Conservation (phyloP, 2,888 invertebrate genomes). For the Thumatha senex region DNA sequence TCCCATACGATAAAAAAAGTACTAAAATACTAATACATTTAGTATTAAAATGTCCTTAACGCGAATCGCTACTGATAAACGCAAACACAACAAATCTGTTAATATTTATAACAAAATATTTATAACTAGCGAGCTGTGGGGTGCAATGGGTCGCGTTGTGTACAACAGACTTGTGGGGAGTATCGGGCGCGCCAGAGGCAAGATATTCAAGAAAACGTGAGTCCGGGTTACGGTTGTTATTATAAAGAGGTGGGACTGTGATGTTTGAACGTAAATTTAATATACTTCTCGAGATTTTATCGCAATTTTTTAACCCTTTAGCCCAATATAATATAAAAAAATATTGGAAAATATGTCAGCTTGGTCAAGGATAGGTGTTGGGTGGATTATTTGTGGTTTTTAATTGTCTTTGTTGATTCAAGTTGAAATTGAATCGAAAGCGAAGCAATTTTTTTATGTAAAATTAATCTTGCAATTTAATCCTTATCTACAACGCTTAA, state of each 20-base stretch:
- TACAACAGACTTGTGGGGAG: conserved; percentile 69
- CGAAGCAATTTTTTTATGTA: too few relatives aligned
- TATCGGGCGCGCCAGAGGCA: conserved; percentile 70
- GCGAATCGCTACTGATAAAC: neutral
- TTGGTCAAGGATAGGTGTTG: neutral
- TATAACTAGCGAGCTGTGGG: conserved; percentile 52
- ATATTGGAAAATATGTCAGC: neutral
- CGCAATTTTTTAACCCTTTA: too few relatives aligned
- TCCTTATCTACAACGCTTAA: too few relatives aligned
- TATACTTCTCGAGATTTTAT: neutral
- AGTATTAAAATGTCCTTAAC: too few relatives aligned
- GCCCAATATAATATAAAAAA: too few relatives aligned
- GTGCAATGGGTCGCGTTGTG: conserved; percentile 57
- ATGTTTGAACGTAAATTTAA: neutral
- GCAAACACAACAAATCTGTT: neutral
- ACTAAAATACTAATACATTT: too few relatives aligned
- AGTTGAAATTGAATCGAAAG: too few relatives aligned
- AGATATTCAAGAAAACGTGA: conserved; percentile 78
- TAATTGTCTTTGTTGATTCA: neutral
- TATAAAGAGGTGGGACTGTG: conserved; percentile 5
- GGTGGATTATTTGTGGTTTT: neutral
- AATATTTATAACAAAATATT: conserved; percentile 6
- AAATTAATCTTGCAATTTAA: too few relatives aligned
- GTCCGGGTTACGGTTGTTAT: conserved; percentile 32
- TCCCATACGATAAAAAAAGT: too few relatives aligned